Base-by-base conservation (phyloP, 2,113 vertebrate genomes). In the Naja naja region DNA sequence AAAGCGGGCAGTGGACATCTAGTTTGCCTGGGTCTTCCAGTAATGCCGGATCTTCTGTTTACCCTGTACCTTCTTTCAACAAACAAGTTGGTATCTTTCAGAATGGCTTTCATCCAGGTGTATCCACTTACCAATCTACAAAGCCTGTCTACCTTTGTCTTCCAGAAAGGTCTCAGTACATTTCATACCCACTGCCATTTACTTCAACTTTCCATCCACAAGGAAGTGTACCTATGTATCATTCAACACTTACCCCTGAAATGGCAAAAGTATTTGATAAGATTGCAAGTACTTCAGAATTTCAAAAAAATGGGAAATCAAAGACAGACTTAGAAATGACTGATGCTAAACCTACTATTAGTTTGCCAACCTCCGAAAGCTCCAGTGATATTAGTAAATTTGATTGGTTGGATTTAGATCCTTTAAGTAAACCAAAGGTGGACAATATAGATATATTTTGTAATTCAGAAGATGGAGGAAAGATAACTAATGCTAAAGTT, bases 331-430 rank as follows among this genome's bases (percentile, higher is more conserved):
- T 97, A 9, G 98, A 99, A 74, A 97, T 97, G 69, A 96, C 92
- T 47, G 95, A 94, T 94, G 69, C 97, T 22, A 97, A 98, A 58
- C 95, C 97, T 91, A 93, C 97, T 22, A 96, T 97, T 74, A 97
- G 93, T 94, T 96, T 98, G 0, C 97, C 98, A 0, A 69, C 64
- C 53, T 97, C 98, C 0, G 98, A 98, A 92, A 95, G 97, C 34
- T 93, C 98, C 1, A 94, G 95, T 53, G 97, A 96, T 92, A 98
- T 98, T 43, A 98, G 98, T 96, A 97, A 98, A 94, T 98, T 99
- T 43, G 99, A 99, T 58, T 99, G 99, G 99, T 94, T 99, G 94
- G 99, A 99, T 94, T 97, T 99, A 95, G 99, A 99, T 97, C 99
- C 99, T 6, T 97, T 99, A 47, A 99, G 98, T 92, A 99, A 98